These are phyloP conservation scores for Vicugna pacos DNA, from an alignment of 2,113 vertebrate genomes.

Conservation along the genomic window DNA sequence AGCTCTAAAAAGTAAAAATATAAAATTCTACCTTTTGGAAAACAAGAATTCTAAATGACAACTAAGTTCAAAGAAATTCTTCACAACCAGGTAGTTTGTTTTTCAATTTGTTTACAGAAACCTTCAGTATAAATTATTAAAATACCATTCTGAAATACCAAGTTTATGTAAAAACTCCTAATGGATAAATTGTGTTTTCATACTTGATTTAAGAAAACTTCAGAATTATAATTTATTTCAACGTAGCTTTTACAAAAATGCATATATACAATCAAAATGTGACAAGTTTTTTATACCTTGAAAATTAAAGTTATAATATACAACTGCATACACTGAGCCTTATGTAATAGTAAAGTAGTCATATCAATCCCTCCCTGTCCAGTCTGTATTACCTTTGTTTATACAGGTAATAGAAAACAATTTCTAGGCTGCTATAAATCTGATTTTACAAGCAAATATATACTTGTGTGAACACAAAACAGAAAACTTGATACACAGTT, in stretches of 20 bases:
- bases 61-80: constrained; percentile 67
- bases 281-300: constrained; percentile 66
- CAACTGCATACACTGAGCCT: constrained; percentile 51
- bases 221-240: constrained; percentile 54
- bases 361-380: constrained; percentile 14
- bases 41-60: constrained; percentile 49
- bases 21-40: neutral
- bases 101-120: constrained; percentile 70
- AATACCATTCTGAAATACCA: constrained; percentile 53
- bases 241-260: constrained; percentile 63
- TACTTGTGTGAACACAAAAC: constrained; percentile 44
- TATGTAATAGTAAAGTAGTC: neutral
- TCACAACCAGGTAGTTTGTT: neutral
- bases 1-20: constrained; percentile 7
- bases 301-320: constrained; percentile 70
- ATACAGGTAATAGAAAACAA: constrained; percentile 47
- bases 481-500: neutral
- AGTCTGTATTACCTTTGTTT: constrained; percentile 49
- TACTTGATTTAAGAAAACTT: constrained; percentile 57
- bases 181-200: constrained; percentile 33
- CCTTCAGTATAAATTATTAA: constrained; percentile 57
- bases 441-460: constrained; percentile 62
- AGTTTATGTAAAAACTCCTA: constrained; percentile 53
- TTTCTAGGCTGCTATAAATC: constrained; percentile 22
- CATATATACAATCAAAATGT: constrained; percentile 58